phyloP scores from a whole-genome alignment of 1,140 invertebrate genomes.

The Eufriesea mexicana region DNA sequence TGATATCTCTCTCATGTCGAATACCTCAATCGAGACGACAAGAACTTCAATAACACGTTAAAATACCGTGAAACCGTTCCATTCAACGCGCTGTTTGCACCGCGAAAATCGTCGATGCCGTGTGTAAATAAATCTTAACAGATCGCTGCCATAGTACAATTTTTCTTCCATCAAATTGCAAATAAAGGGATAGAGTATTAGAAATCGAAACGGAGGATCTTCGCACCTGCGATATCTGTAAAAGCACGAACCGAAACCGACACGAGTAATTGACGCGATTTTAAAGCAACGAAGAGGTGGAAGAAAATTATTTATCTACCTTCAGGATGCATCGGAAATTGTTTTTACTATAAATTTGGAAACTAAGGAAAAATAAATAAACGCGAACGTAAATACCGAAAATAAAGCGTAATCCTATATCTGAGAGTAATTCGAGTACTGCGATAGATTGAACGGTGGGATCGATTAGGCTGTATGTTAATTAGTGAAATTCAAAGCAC shows the following conservation, averaged over 20 bases:
- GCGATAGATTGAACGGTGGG: too few relatives aligned
- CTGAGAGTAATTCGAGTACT: too few relatives aligned
- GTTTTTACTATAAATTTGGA: too few relatives aligned
- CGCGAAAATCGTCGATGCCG: too few relatives aligned
- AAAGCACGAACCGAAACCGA: background rate
- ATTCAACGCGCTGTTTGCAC: background rate
- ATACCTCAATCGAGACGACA: conserved; percentile 29
- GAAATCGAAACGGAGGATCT: background rate
- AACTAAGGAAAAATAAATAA: too few relatives aligned
- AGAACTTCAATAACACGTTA: conserved; percentile 29
- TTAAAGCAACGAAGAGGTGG: background rate
- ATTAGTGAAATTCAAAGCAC: too few relatives aligned
- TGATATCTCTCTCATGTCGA: conserved; percentile 26
- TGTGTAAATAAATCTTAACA: background rate
- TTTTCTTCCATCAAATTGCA: background rate
- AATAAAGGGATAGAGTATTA: background rate
- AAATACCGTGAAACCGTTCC: conserved; percentile 11
- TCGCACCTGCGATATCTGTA: background rate
- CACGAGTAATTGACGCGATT: background rate
- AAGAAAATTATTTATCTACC: too few relatives aligned
- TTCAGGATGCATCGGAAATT: too few relatives aligned
- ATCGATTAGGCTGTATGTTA: too few relatives aligned
- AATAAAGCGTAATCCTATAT: too few relatives aligned
- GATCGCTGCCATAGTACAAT: too few relatives aligned
- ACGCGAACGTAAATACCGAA: too few relatives aligned